Base-by-base conservation (phyloP, 2,797 vertebrate genomes). In the Acridotheres tristis region DNA sequence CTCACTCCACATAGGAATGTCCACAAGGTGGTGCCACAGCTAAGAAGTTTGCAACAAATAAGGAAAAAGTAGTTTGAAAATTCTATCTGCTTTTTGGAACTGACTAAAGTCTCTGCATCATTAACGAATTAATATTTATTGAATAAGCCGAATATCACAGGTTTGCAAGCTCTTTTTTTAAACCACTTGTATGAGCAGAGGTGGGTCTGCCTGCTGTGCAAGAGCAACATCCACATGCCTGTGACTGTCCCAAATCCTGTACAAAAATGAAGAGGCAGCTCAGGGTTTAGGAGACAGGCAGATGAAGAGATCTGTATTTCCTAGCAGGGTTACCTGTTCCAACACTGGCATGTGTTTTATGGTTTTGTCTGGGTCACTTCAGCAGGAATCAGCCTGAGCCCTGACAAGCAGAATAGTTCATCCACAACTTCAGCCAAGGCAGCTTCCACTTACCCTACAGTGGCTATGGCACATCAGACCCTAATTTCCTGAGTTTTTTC, bases 1-100 rank as follows among this genome's bases (percentile, higher is more conserved):
- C 88, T 96, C 59, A 14, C 63, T 77, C 43, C 75, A 2, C 11
- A 32, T 22, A 71, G 90, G 45, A 84, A 67, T 78, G 96, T 95
- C 98, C 98, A 98, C 97, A 98, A 98, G 98, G 96, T 98, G 98
- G 98, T 97, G 98, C 97, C 97, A 93, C 96, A 95, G 97, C 96
- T 97, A 98, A 95, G 79, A 96, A 94, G 55, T 97, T 98, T 91
- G 79, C 67, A 53, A 29, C 59, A 75, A 84, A 72, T 25, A 80
- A 79, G 17, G 40, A 40, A 58, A 85, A 32, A 58, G n/a, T 13
- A 29, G 25, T 68, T 68, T 43, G 65, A 20, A 54, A 59, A 43
- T 85, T 81, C 75, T 75, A 4, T 22, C 47, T 79, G 57, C 16
- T 79, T 71, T 80, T 91, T 71, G 18, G 38, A 85, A 51, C 55